phyloP scores from a whole-genome alignment of 2,888 invertebrate species.

The Folsomia manolachei region DNA sequence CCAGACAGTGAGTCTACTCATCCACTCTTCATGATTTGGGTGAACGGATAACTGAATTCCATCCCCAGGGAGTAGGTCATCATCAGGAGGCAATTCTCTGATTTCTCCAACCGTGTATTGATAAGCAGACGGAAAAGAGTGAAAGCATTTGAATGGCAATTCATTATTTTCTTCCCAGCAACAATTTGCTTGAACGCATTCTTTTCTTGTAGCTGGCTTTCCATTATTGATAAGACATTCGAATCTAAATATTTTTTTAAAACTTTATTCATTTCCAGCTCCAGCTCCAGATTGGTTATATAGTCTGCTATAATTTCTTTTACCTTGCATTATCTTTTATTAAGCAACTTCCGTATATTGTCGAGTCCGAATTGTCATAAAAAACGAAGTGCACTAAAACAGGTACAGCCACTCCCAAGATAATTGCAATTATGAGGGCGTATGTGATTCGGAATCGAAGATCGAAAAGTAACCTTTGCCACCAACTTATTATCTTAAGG shows the following conservation, averaged over 20 bases:
- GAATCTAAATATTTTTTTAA: constrained; percentile 40
- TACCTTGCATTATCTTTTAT: constrained; percentile 37
- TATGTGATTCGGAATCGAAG: constrained; percentile 32
- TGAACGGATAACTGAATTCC: not conserved
- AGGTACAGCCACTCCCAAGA: constrained; percentile 34
- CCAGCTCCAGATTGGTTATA: not conserved
- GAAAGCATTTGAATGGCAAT: constrained; percentile 56
- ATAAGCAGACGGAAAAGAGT: constrained; percentile 58
- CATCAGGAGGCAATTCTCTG: not conserved
- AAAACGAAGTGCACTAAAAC: constrained; percentile 20
- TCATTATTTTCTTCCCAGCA: constrained; percentile 57
- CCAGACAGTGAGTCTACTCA: constrained; percentile 29
- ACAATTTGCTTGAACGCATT: constrained; percentile 57
- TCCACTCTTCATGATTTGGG: constrained; percentile 17
- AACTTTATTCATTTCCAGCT: not conserved
- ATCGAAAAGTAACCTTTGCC: constrained; percentile 33
- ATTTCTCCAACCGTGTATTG: constrained; percentile 54
- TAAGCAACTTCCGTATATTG: constrained; percentile 43
- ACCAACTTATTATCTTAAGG: constrained; percentile 29
- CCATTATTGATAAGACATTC: constrained; percentile 45
- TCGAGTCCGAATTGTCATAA: not conserved
- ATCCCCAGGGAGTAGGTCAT: no score
- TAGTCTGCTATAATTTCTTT: not conserved
- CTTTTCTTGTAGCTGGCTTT: constrained; percentile 49
- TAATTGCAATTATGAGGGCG: constrained; percentile 27